A percentile compares a stretch with the other conserved stretches of the same genome.
Conservation (phyloP, 2,113 vertebrate species). For the Pseudorectes ferrugineus region DNA sequence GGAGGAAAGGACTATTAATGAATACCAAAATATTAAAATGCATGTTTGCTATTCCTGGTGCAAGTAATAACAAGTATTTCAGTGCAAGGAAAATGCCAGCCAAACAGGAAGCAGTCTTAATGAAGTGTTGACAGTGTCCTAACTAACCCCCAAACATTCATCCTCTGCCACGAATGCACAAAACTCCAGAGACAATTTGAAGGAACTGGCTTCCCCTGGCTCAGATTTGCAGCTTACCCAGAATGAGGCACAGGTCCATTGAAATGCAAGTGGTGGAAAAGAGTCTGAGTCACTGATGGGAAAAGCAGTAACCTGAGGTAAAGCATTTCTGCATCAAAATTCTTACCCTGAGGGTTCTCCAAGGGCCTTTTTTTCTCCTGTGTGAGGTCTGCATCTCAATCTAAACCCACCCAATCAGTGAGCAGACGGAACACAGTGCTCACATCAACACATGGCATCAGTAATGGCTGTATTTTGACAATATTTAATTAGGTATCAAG, state of each 20-base stretch:
- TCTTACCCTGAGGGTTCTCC: background rate
- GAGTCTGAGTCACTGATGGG: background rate
- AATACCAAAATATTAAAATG: background rate
- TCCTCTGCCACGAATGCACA: background rate
- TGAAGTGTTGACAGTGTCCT: conserved; percentile 1
- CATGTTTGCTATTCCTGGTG: background rate
- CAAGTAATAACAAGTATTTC: background rate
- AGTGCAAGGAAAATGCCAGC: background rate
- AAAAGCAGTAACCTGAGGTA: background rate
- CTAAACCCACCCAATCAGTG: background rate
- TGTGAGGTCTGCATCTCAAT: background rate
- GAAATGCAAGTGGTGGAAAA: background rate
- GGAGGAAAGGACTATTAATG: background rate
- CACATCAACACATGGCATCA: background rate
- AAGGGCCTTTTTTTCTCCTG: background rate
- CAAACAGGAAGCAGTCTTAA: background rate
- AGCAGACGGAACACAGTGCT: background rate
- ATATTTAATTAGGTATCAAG: background rate
- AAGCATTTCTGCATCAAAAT: background rate
- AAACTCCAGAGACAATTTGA: background rate
- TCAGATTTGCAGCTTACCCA: background rate
- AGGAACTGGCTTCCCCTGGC: background rate
- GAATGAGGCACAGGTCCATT: background rate
- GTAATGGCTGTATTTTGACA: conserved; percentile 20
- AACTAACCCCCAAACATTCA: background rate